Base-by-base conservation (phyloP, 2,797 vertebrate genomes). In the Pteropus rufus region DNA sequence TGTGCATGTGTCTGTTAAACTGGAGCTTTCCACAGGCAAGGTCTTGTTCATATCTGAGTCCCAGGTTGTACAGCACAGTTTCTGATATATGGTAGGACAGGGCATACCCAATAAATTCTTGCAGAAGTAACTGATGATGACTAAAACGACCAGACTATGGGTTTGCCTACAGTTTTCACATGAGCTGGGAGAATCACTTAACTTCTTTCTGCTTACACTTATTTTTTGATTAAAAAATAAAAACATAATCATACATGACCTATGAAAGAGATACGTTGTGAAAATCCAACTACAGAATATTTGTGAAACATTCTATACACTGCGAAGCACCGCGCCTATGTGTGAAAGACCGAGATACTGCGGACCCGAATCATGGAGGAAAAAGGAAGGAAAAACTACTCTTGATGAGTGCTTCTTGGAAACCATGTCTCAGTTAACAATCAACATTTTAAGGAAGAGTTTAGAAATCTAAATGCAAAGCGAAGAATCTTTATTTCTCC, bases 391-490 rank as follows among this genome's bases (percentile, higher is more conserved):
- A 12, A 77, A 80, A 87, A 29, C 10, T 49, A 54, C 16, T 21
- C 16, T 72, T 76, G 31, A 83, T 89, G 49, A 69, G n/a, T 46
- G n/a, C 52, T 80, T 79, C 60, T 72, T 26, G 58, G 34, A 93
- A 86, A 73, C n/a, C 31, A 44, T 29, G 18, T 89, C 34, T 60
- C n/a, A 80, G 52, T 56, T 81, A 94, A 89, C 18, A 91, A n/a
- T 52, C 73, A 91, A 18, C 58, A 91, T 91, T 90, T 88, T n/a
- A 88, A 81, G 83, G 79, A 75, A 19, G 64, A 92, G 41, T 62
- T 96, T 96, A 69, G 92, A 46, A 95, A 91, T 24, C 24, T 49
- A 94, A 88, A 93, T 69, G 58, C 39, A 97, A 97, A 87, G 60
- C 49, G 29, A 95, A 90, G 24, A 89, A 56, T 91, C 39, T 70